Evolutionary conservation across 2,888 invertebrate genomes (phyloP), one percentile per base, ranked within the genome.

Genomic region (Spodoptera littoralis): DNA sequence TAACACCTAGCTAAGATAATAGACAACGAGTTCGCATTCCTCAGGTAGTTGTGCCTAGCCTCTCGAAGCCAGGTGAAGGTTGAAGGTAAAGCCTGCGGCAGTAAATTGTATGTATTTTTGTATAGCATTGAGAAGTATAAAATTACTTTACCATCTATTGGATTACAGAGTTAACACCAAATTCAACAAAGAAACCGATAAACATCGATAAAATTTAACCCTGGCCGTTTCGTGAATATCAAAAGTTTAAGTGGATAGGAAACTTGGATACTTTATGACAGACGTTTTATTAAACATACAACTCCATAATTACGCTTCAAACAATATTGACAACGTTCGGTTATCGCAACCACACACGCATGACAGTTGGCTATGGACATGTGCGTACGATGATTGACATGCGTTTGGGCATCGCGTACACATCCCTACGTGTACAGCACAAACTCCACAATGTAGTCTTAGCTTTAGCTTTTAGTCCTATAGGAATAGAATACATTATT

Each of bases 21-120:
- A 64, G 77, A 71, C 80, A 72, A 75, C 80, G 82, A 85, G 87
- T 84, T 86, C 69, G 81, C 86, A 91, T 91, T 87, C 89, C 88
- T 70, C 68, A 70, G 63, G 76, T 77, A 80, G 66, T 78, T 75
- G 73, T 75, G 75, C 67, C 78, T 80, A 81, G 80, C 85, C 87
- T 80, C 78, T 88, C 82, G 78, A 85, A 78, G 70, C 53, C 79
- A 65, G 83, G 84, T 86, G 90, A 90, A 90, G 91, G 90, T 83
- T 89, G 77, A 63, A 79, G 59, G 70, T 70, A 66, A 54, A 58
- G 59, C 52, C 60, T 60, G 46, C 74, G 64, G 69, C 65, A 72
- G 61, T 73, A 70, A 56, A 50, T 18, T 46, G 24, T 47, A 62
- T 41, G 18, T 45, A 50, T 49, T 57, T 27, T 42, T 9, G 36